A percentile compares a stretch with the other conserved stretches of the same genome.
Evolutionary conservation across 2,888 invertebrate genomes (phyloP).

Genomic region (Eilema caniola): DNA sequence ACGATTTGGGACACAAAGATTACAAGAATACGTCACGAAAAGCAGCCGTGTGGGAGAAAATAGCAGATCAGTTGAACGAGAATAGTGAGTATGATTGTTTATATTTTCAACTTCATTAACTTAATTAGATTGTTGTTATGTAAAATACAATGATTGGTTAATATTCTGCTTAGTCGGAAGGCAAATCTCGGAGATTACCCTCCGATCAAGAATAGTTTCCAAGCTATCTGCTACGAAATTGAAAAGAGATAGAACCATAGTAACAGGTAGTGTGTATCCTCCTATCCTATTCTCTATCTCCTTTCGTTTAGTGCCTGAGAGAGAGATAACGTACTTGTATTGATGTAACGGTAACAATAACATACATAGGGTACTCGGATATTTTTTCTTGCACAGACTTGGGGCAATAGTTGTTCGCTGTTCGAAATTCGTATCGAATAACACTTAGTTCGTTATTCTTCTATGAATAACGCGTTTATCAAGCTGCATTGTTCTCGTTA

Average conservation of each 20-base stretch:
- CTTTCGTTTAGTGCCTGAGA: background rate
- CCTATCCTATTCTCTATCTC: background rate
- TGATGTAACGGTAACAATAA: constrained; percentile 9
- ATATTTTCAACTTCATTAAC: background rate
- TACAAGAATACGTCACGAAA: constrained; percentile 50
- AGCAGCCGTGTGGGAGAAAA: constrained; percentile 42
- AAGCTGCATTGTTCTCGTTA: background rate
- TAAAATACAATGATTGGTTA: background rate
- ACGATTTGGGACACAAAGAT: constrained; percentile 44
- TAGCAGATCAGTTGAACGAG: constrained; percentile 44
- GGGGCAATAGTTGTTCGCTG: background rate
- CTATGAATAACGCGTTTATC: background rate
- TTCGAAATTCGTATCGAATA: background rate
- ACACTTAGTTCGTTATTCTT: background rate
- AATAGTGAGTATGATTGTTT: constrained; percentile 42
- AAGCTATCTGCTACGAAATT: background rate
- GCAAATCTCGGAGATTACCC: constrained; percentile 5
- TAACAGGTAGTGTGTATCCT: background rate
- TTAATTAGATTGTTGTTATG: background rate
- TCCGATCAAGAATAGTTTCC: background rate
- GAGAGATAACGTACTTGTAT: constrained; percentile 1
- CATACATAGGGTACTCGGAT: background rate
- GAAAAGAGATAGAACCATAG: constrained; percentile 14
- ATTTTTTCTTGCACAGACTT: background rate
- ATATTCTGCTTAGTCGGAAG: background rate